Evolutionary conservation across 1,140 invertebrate species (phyloP), one percentile per base, ranked within the genome.

Genomic region (Idris sp.): DNA sequence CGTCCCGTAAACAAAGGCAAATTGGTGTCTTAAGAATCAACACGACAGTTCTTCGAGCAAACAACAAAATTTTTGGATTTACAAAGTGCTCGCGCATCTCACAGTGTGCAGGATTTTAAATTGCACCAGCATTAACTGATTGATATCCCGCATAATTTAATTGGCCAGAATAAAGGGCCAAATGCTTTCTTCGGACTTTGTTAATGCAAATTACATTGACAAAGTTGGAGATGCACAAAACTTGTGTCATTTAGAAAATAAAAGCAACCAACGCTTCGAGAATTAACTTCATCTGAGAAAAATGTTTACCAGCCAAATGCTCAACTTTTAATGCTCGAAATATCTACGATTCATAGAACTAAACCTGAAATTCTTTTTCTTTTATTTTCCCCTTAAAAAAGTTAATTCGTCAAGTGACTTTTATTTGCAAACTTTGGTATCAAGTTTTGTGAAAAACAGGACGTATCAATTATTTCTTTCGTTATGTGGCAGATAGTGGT

Each of bases 401-500:
- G n/a, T n/a, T n/a, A n/a, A n/a, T n/a, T n/a, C n/a, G n/a, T n/a
- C n/a, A n/a, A n/a, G n/a, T n/a, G 56, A 40, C 22, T 51, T 43
- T 62, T 25, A 41, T 62, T 51, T 7, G 18, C n/a, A 19, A 35
- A 62, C 36, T 51, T 62, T n/a, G 26, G 9, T 33, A 38, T 46
- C 46, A 44, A 46, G 43, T 67, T 67, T 56, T 31, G 38, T n/a
- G 44, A 46, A n/a, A 49, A 26, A 31, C 19, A 46, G 48, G 49
- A 56, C 36, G 49, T 68, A 51, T 48, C 49, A 56, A 16, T 67
- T 67, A 43, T 58, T 68, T 68, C 35, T 43, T 43, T 56, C 33
- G 51, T 67, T 67, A 56, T n/a, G n/a, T n/a, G n/a, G n/a, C 13
- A 41, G 53, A 28, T 26, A 11, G 58, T 19, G 44, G 30, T 74